These are phyloP conservation scores for Phaethon lepturus DNA, from an alignment of 2,113 vertebrate genomes.

Conservation along the genomic window DNA sequence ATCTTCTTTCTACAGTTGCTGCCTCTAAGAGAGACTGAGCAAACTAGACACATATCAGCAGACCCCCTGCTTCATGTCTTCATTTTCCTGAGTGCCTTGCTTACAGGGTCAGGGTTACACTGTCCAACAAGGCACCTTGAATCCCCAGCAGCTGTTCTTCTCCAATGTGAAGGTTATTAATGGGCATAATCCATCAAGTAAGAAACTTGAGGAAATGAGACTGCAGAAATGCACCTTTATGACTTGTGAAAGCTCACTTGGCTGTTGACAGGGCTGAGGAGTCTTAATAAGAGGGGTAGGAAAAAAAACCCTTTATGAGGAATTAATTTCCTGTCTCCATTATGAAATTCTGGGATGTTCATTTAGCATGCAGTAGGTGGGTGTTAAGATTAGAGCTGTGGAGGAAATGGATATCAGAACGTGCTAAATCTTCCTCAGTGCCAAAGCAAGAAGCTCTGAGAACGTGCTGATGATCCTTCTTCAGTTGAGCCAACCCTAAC, in stretches of 20 bases:
- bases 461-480: constrained; percentile 9
- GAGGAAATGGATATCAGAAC: constrained; percentile 47
- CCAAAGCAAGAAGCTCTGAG: constrained; percentile 29
- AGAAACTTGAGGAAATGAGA: constrained; percentile 63
- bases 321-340: constrained; percentile 70
- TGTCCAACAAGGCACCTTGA: not conserved
- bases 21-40: not conserved
- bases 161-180: constrained; percentile 42
- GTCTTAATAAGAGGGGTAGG: constrained; percentile 26
- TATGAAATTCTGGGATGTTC: constrained; percentile 49
- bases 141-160: constrained; percentile 26
- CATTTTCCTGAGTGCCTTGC: not conserved
- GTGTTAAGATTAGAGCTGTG: constrained; percentile 52
- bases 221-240: constrained; percentile 51
- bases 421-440: constrained; percentile 66
- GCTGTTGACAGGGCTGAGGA: constrained; percentile 60
- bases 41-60: not conserved
- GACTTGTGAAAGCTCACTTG: constrained; percentile 16
- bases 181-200: constrained; percentile 60
- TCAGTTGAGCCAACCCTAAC: not conserved
- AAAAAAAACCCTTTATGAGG: constrained; percentile 36
- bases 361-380: constrained; percentile 58
- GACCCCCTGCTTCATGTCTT: fast-evolving
- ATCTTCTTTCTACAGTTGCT: fast-evolving
- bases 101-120: not conserved